A percentile compares a stretch with the other conserved stretches of the same genome.
Conservation (phyloP, 30 jellyfish, hydroid and myxozoan species). For the Mastigias papua region DNA sequence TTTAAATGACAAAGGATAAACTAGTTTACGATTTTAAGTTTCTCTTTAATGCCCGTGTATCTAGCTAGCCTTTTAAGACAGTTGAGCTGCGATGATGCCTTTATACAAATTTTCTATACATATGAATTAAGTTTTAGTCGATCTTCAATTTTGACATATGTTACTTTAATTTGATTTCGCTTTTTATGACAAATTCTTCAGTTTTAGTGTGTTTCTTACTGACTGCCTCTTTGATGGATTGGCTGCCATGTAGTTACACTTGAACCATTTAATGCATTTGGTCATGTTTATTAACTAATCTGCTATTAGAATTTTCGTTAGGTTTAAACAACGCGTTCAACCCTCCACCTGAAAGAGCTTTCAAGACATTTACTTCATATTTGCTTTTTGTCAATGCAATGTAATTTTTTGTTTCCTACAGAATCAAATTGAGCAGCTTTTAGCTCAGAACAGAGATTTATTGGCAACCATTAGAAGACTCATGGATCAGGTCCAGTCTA, state of each 20-base stretch:
- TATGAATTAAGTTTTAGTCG: neutral
- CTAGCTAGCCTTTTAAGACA: neutral
- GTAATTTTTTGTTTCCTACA: neutral
- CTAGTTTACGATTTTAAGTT: neutral
- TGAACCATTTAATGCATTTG: neutral
- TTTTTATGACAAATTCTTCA: neutral
- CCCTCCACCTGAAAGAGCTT: no score
- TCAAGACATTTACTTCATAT: no score
- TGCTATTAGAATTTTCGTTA: no score
- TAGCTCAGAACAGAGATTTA: slow-evolving; percentile 91
- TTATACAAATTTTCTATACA: neutral
- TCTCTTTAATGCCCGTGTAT: neutral
- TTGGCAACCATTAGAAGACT: slow-evolving; percentile 64
- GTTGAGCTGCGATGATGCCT: neutral
- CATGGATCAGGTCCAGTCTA: slow-evolving; percentile 75
- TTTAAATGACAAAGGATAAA: neutral
- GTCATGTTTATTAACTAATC: neutral
- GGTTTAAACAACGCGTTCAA: no score
- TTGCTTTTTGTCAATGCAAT: no score
- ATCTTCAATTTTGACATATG: neutral
- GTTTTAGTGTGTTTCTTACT: neutral
- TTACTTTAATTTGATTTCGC: neutral
- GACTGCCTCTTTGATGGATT: neutral
- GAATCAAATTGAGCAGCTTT: slow-evolving; percentile 86
- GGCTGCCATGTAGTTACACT: neutral